A percentile compares a stretch with the other conserved stretches of the same genome.
phyloP scores from a whole-genome alignment of 1,140 invertebrate genomes.

The Drosophila santomea region DNA sequence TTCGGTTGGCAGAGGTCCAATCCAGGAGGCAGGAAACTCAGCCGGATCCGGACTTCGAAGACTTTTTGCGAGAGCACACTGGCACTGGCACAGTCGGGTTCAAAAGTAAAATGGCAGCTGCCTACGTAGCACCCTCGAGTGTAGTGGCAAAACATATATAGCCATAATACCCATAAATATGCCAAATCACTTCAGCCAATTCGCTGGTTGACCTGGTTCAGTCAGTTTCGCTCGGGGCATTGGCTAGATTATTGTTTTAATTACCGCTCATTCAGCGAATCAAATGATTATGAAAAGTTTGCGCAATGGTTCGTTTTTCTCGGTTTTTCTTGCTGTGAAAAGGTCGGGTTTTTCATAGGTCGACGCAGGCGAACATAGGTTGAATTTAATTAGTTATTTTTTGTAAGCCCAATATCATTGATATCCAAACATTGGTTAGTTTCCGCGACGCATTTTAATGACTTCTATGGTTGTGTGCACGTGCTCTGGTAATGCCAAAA shows the following conservation, averaged over 20 bases:
- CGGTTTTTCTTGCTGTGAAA: background rate
- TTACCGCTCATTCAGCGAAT: constrained; percentile 37
- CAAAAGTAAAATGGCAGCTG: constrained; percentile 47
- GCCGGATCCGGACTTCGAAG: constrained; percentile 11
- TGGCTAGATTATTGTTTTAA: constrained; percentile 54
- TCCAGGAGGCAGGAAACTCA: constrained; percentile 19
- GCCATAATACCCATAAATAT: constrained; percentile 54
- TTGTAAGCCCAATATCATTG: constrained; percentile 7
- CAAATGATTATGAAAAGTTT: constrained; percentile 36
- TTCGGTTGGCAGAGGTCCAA: constrained; percentile 33
- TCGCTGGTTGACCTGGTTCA: constrained; percentile 52
- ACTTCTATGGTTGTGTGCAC: constrained; percentile 1
- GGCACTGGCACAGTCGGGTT: constrained; percentile 34
- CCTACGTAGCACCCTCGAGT: constrained; percentile 38
- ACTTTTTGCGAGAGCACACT: constrained; percentile 13
- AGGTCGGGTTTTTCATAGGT: constrained; percentile 3
- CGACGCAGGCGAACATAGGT: constrained; percentile 1
- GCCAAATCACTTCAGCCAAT: constrained; percentile 46
- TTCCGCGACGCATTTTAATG: background rate
- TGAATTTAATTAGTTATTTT: constrained; percentile 34
- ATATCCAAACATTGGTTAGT: background rate
- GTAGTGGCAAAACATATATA: constrained; percentile 7
- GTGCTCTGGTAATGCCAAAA: background rate
- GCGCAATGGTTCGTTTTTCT: constrained; percentile 1
- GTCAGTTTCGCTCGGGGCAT: constrained; percentile 12